Percentiles rank a stretch among this genome's conserved stretches.
These are phyloP conservation scores for Talpa occidentalis DNA, from an alignment of 2,113 vertebrate species.

Conservation along the genomic window DNA sequence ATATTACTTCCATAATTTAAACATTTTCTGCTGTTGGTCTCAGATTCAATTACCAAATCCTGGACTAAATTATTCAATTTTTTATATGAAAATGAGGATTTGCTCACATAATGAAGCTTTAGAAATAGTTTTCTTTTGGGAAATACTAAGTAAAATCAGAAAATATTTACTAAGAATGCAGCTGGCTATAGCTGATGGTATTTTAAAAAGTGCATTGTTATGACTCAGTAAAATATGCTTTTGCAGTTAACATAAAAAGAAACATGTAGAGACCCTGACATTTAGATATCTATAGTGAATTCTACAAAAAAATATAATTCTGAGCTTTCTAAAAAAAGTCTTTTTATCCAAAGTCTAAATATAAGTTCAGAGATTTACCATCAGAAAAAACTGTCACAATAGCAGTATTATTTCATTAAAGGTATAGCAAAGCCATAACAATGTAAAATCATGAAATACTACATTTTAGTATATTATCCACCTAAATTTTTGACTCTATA, in stretches of 20 bases:
- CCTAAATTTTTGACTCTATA: background rate
- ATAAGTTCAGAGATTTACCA: background rate
- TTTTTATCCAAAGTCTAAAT: slow-evolving; percentile 59
- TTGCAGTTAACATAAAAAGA: slow-evolving; percentile 49
- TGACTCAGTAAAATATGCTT: slow-evolving; percentile 73
- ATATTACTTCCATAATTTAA: background rate
- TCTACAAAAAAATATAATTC: slow-evolving; percentile 46
- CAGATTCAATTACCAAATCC: slow-evolving; percentile 70
- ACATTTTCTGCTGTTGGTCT: slow-evolving; percentile 47
- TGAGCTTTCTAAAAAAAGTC: slow-evolving; percentile 48
- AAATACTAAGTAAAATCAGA: slow-evolving; percentile 87
- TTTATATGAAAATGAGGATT: slow-evolving; percentile 82
- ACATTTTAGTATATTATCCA: background rate
- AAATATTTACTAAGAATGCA: slow-evolving; percentile 77
- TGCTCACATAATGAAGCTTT: slow-evolving; percentile 85
- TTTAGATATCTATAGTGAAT: slow-evolving; percentile 51
- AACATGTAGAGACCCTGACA: slow-evolving; percentile 33
- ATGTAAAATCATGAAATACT: slow-evolving; percentile 51
- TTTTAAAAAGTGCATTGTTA: slow-evolving; percentile 43
- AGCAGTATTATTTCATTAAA: slow-evolving; percentile 84
- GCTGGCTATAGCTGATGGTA: slow-evolving; percentile 68
- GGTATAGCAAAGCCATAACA: slow-evolving; percentile 80
- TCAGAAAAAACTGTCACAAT: background rate
- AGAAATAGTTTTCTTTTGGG: slow-evolving; percentile 77
- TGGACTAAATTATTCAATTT: slow-evolving; percentile 86